A percentile compares a stretch with the other conserved stretches of the same genome.
phyloP scores from a whole-genome alignment of 2,113 vertebrate genomes.

The Cyphomyrus plagiostoma region DNA sequence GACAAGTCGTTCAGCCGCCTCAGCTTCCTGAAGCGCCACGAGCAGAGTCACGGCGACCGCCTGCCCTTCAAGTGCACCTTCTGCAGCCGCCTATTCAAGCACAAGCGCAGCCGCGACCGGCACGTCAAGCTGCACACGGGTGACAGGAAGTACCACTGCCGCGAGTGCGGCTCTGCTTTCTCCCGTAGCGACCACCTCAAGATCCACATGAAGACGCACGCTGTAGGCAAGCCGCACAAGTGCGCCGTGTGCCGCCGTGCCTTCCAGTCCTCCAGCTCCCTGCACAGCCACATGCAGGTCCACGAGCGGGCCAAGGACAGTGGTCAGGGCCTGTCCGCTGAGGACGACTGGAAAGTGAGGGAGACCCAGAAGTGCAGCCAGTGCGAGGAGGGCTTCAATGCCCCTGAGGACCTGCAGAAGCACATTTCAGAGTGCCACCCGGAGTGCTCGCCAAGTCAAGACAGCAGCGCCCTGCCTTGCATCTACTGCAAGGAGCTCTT shows the following conservation, averaged over 20 bases:
- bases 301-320: slow-evolving; percentile 87
- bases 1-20: slow-evolving; percentile 97
- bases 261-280: slow-evolving; percentile 89
- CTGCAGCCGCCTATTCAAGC: slow-evolving; percentile 95
- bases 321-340: slow-evolving; percentile 68
- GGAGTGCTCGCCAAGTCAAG: slow-evolving; percentile 87
- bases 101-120: slow-evolving; percentile 93
- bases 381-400: slow-evolving; percentile 95
- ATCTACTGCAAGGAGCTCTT: slow-evolving; percentile 96
- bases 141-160: slow-evolving; percentile 97
- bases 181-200: slow-evolving; percentile 96
- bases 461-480: slow-evolving; percentile 82
- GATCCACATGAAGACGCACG: slow-evolving; percentile 98
- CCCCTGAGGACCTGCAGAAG: slow-evolving; percentile 91
- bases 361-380: slow-evolving; percentile 96
- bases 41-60: slow-evolving; percentile 95
- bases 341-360: slow-evolving; percentile 88
- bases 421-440: slow-evolving; percentile 96
- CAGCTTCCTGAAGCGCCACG: slow-evolving; percentile 96
- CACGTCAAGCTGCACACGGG: slow-evolving; percentile 96
- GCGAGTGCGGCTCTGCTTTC: slow-evolving; percentile 91
- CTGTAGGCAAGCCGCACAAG: slow-evolving; percentile 95
- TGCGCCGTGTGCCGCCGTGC: slow-evolving; percentile 94
- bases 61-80: slow-evolving; percentile 96
- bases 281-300: slow-evolving; percentile 98